phyloP scores from a whole-genome alignment of 2,888 invertebrate species.

The Biston betularia region DNA sequence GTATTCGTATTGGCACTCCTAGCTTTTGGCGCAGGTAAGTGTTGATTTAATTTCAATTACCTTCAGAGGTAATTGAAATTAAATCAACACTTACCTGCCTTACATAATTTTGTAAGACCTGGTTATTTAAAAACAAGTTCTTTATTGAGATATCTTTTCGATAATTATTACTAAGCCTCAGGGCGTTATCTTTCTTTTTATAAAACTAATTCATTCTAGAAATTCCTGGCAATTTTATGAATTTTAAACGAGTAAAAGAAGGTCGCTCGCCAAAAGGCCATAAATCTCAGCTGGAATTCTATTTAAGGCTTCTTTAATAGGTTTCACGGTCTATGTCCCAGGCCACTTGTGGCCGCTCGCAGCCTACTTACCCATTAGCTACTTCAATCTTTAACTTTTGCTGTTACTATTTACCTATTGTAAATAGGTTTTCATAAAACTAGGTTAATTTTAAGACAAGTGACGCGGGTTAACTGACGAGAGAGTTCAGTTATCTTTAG shows the following conservation, averaged over 20 bases:
- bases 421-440: slow-evolving; percentile 6
- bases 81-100: background rate
- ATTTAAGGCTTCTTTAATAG: slow-evolving; percentile 19
- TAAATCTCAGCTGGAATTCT: slow-evolving; percentile 29
- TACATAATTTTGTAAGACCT: too few species aligned
- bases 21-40: background rate
- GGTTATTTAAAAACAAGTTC: background rate
- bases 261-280: slow-evolving; percentile 12
- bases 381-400: slow-evolving; percentile 9
- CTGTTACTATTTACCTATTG: slow-evolving; percentile 13
- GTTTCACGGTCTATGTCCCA: slow-evolving; percentile 11
- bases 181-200: slow-evolving; percentile 7
- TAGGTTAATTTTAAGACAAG: slow-evolving; percentile 4
- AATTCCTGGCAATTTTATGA: slow-evolving; percentile 20
- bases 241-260: slow-evolving; percentile 28
- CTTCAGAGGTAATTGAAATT: background rate
- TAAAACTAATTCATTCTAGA: slow-evolving; percentile 23
- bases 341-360: slow-evolving; percentile 18
- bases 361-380: slow-evolving; percentile 9
- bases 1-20: background rate
- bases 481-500: background rate
- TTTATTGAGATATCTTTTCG: slow-evolving; percentile 1
- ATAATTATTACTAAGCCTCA: slow-evolving; percentile 3
- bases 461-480: background rate
- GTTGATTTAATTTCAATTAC: background rate